Base-by-base conservation (phyloP, 2,888 invertebrate species). In the Hoplodrina blanda region DNA sequence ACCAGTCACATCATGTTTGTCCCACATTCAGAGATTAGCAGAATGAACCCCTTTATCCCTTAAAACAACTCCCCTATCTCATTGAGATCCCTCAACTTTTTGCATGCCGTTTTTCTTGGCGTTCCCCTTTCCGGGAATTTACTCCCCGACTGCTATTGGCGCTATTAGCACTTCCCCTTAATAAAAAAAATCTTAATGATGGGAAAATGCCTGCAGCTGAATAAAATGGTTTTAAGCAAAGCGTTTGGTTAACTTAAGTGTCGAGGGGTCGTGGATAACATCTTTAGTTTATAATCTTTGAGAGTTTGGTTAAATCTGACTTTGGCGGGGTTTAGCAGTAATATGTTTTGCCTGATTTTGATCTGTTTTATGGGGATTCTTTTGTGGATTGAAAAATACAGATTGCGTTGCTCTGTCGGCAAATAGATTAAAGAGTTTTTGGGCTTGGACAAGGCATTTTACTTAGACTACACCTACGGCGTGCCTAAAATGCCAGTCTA, bases 101-200 rank as follows among this genome's bases (percentile, higher is more conserved):
- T 82, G 71, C 78, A 49, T 69, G 46, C 62, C 65, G 65, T 68
- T 78, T 81, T 68, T 54, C 53, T 68, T 46, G 49, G 19, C 20
- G 57, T 20, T 54, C 41, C 76, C 79, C 52, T 46, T 79, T 53
- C 53, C 63, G 56, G 56, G 67, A 64, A 78, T 69, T 81, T 71
- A 62, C 53, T 67, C 68, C 67, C 37, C 62, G 30, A 74, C 72
- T 72, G 25, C 79, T 69, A 74, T 74, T 60, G 73, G 56, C 19
- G 76, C 76, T 79, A 82, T 81, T 82, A 82, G 66, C 76, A 62
- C 62, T 71, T 73, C 63, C 65, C 76, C 61, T 76, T 54, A 49
- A 52, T 59, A 63, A 81, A 81, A 25, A 33, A 81, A 80, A 59
- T 56, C n/a, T 46, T 75, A 78, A 81, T 78, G 82, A 69, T 78